Percentiles rank a stretch among this genome's conserved stretches.
phyloP scores from a whole-genome alignment of 2,113 vertebrate species.

The Ictalurus furcatus region DNA sequence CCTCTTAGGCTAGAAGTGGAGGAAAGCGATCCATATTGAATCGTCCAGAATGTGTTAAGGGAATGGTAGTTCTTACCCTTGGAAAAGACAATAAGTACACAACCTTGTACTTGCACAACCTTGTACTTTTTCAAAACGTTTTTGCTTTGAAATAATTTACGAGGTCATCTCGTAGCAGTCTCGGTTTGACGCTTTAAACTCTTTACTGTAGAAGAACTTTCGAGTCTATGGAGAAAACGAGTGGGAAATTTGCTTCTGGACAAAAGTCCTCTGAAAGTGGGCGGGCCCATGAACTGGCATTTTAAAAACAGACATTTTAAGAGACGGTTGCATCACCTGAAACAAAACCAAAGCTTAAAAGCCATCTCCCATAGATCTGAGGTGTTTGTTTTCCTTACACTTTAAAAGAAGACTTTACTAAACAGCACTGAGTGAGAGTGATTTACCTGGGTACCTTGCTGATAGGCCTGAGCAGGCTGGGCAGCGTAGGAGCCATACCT shows the following conservation, averaged over 20 bases:
- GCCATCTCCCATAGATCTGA: not conserved
- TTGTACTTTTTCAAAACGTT: not conserved
- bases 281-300: not conserved
- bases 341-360: not conserved
- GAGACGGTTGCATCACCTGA: not conserved
- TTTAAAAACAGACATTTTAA: not conserved
- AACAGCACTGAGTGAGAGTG: not conserved
- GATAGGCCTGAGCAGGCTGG: constrained; percentile 91
- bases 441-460: constrained; percentile 90
- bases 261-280: not conserved
- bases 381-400: not conserved
- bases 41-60: not conserved
- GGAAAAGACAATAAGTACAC: too few relatives aligned
- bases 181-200: not conserved
- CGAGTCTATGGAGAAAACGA: not conserved
- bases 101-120: not conserved
- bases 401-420: not conserved
- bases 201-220: not conserved
- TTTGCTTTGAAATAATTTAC: not conserved
- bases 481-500: constrained; percentile 94
- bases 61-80: too few relatives aligned
- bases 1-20: too few relatives aligned
- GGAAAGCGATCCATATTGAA: not conserved
- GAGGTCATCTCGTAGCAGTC: not conserved
- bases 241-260: not conserved